Base-by-base conservation (phyloP, 2,797 vertebrate genomes). In the Cichlasoma orientale region DNA sequence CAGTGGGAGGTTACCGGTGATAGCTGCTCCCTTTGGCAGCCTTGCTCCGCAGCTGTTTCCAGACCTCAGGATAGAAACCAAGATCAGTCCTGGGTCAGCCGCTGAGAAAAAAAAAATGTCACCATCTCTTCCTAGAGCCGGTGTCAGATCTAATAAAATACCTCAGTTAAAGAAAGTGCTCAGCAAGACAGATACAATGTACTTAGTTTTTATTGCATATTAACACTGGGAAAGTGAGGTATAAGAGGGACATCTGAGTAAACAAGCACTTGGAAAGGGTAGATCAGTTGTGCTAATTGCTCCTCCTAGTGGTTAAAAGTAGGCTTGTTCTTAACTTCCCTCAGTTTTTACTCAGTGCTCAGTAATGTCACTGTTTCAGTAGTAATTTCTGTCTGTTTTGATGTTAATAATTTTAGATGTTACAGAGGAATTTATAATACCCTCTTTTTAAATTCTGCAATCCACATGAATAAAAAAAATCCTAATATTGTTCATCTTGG, bases 31-130 rank as follows among this genome's bases (percentile, higher is more conserved):
- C 83, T 82, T 90, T 94, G 91, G 91, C 92, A 93, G 90, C 79
- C 29, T 21, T 25, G 68, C 81, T 75, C 56, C 90, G 92, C 93
- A 94, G 90, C 93, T 95, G 94, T 93, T 90, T 86, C 77, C 56
- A 81, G 84, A 82, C 75, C 79, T 94, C 94, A 92, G 90, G 86
- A 91, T 83, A 86, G 88, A 72, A 89, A 89, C 86, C 59, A 82
- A 88, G 89, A 91, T 80, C 89, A 79, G 84, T 71, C 86, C 71
- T 70, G 75, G 85, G 85, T 86, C 86, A 89, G 72, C 85, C 54
- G 44, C 75, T 77, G 25, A 52, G 66, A 77, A 63, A 83, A 31
- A 83, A 31, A 78, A 83, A 84, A 81, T 52, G 44, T 72, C 54
- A 54, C 4, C 29, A 66, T 71, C 23, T 88, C 77, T 79, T 84